These are phyloP conservation scores for Anabacerthia variegaticeps DNA, from an alignment of 2,797 vertebrate genomes.

Conservation along the genomic window DNA sequence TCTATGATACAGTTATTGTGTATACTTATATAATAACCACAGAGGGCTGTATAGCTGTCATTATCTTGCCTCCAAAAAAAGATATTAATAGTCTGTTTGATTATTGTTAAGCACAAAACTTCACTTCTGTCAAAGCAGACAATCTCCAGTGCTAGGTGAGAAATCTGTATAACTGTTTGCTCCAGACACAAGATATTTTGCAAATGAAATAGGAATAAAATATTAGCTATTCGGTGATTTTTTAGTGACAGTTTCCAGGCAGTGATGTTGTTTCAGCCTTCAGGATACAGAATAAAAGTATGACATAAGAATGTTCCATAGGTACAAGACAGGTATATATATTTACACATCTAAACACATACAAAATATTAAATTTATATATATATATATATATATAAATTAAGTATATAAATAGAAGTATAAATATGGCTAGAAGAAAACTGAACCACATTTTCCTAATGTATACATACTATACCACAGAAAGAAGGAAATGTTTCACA, in stretches of 20 bases:
- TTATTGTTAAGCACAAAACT: not conserved
- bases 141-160: not conserved
- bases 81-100: not conserved
- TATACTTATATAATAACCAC: not conserved
- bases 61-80: not conserved
- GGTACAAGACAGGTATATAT: not conserved
- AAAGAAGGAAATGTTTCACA: not conserved
- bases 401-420: not conserved
- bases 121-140: not conserved
- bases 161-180: not conserved
- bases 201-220: not conserved
- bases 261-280: not conserved
- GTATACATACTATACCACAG: not conserved
- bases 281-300: not conserved
- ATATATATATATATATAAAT: not conserved
- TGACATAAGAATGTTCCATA: not conserved
- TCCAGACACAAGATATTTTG: not conserved
- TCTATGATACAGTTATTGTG: not conserved
- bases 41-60: not conserved
- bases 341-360: not conserved
- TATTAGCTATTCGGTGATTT: not conserved
- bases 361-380: not conserved
- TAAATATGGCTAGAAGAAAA: not conserved
- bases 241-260: not conserved
- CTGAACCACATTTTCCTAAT: not conserved